Evolutionary conservation across 1,140 invertebrate species (phyloP), one percentile per base, ranked within the genome.

Genomic region (Drosophila arawakana): DNA sequence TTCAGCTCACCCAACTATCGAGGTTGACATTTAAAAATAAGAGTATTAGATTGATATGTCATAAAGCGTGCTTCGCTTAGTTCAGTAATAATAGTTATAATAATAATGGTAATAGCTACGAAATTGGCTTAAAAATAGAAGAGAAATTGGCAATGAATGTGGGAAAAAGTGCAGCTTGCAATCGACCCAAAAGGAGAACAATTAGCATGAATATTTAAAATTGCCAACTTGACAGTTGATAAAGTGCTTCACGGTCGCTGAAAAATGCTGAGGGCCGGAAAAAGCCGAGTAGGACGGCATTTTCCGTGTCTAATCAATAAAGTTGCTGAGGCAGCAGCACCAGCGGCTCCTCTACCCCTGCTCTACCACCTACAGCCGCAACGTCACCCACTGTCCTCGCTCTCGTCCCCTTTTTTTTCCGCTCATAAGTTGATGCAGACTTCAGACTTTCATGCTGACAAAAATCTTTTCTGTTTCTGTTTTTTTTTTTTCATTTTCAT

Each of bases 161-260:
- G 82, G 43, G 80, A 88, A 83, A 73, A 67, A 67, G 30, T 88
- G 83, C 83, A 86, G 83, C 73, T 49, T 86, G 81, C 81, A 84
- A 73, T 84, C 61, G 77, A 77, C 52, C 73, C 77, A 58, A 57
- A 58, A 55, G 67, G 65, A 49, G 47, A 47, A 44, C 80, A 86
- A 86, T 86, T 88, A 86, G 71, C 77, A 80, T 88, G 68, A 86
- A 88, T 86, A 66, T 88, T 83, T 66, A 66, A 63, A 88, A 80
- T 74, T 73, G 70, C 83, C 52, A 80, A 74, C 62, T 77, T 70
- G 50, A 67, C 77, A 65, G 44, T 79, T 61, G 55, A 60, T 35
- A 47, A 44, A 66, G 50, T 39, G 57, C 66, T 62, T 43, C 50
- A 70, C 35, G 43, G 58, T 70, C 50, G 58, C 62, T 47, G 21